Evolutionary conservation across 2,113 vertebrate species (phyloP), one percentile per base, ranked within the genome.

Genomic region (Pitta sordida): DNA sequence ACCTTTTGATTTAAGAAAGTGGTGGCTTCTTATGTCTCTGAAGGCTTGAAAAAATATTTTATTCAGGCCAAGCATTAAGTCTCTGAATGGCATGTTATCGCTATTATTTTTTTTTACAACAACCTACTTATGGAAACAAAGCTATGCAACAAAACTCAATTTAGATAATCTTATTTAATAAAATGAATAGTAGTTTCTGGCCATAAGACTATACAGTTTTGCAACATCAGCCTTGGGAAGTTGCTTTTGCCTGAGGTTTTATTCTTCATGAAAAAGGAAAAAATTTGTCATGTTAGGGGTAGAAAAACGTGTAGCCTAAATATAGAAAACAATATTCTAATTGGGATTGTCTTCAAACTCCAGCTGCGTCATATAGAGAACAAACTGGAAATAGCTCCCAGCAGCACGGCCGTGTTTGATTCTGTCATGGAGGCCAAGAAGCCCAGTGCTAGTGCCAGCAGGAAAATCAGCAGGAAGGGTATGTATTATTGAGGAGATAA

Each of bases 321-420:
- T 86, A 20, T 7, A 32, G 23, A 30, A 69, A 84, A 15, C 13
- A 21, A 0, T 52, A 30, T 78, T 74, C 24, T 91, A 32, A 85
- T 71, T 55, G 91, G n/a, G 86, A 15, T 44, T 89, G 34, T 95
- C 88, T 90, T 96, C 41, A 43, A 86, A 94, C 74, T 93, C 62
- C 91, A 99, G 99, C 97, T 99, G 86, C 98, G 98, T 88, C 99
- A 99, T 65, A 99, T 99, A 97, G 98, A 99, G 97, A 99, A 99
- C 95, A 98, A 98, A 85, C 88, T 99, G 96, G 99, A 99, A 97
- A 98, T 98, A 80, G 87, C 84, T 58, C 98, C 98, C 79, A 97
- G 95, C 68, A 98, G 98, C 92, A 98, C 98, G 14, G 98, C 98
- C 79, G 83, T 98, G 18, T 96, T 99, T 7, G 98, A 99, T 78